These are phyloP conservation scores for Melanerpes formicivorus DNA, from an alignment of 2,113 vertebrate species.

Conservation along the genomic window DNA sequence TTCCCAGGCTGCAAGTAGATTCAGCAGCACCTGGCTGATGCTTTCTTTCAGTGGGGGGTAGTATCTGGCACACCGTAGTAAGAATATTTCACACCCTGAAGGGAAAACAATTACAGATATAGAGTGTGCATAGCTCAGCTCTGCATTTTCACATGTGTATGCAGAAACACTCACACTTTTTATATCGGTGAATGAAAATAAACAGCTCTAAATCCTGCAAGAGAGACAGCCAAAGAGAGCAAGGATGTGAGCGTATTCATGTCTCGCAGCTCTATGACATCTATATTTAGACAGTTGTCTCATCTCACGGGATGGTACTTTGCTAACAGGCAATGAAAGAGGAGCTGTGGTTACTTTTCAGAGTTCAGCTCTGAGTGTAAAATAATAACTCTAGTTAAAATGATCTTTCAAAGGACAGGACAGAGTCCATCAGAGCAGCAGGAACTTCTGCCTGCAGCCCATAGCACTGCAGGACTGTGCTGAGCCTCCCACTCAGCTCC, in stretches of 20 bases:
- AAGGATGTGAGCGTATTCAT: fast-evolving
- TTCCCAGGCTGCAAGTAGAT: not conserved
- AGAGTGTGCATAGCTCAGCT: not conserved
- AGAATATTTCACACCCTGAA: not conserved
- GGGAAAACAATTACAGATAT: not conserved
- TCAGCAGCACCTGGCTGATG: not conserved
- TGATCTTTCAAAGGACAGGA: not conserved
- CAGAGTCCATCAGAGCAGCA: not conserved
- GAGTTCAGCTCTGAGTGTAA: constrained; percentile 30
- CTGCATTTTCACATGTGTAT: not conserved
- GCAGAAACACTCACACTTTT: not conserved
- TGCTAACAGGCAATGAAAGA: constrained; percentile 41
- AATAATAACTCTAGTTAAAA: constrained; percentile 1
- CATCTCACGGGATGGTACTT: constrained; percentile 61
- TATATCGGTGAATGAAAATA: not conserved
- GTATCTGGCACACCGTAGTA: not conserved
- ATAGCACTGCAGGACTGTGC: not conserved
- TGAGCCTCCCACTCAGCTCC: not conserved
- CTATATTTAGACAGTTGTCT: constrained; percentile 75
- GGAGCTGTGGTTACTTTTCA: constrained; percentile 70
- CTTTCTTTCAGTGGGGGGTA: not conserved
- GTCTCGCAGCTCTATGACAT: not conserved
- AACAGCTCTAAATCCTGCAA: not conserved
- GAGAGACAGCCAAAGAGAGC: not conserved
- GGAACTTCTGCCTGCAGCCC: not conserved